These are phyloP conservation scores for Drosophila willistoni DNA, from an alignment of 1,140 invertebrate species.

Conservation along the genomic window DNA sequence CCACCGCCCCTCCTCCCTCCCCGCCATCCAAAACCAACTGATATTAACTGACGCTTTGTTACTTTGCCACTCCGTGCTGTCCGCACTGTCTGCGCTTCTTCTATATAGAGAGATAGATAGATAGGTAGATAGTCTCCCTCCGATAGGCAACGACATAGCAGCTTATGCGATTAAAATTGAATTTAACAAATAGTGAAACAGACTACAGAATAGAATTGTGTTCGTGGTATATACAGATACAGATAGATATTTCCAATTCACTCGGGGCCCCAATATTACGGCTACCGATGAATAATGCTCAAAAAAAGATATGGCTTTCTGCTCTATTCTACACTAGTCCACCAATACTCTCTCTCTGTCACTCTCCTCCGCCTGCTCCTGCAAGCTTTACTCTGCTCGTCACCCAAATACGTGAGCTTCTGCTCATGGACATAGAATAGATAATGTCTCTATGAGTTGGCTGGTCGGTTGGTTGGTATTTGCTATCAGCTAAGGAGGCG, in stretches of 20 bases:
- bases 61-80: too few species aligned
- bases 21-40: conserved; percentile 20
- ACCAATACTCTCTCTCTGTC: conserved; percentile 16
- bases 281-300: conserved; percentile 47
- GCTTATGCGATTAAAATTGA: conserved; percentile 81
- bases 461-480: neutral
- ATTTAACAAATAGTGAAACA: conserved; percentile 59
- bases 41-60: conserved; percentile 56
- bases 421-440: conserved; percentile 36
- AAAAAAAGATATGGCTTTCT: conserved; percentile 56
- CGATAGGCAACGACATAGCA: conserved; percentile 66
- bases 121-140: conserved; percentile 67
- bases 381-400: neutral
- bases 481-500: conserved; percentile 79
- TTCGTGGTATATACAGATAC: neutral
- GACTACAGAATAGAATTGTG: conserved; percentile 56
- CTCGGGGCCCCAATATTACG: conserved; percentile 3
- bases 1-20: too few species aligned
- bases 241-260: conserved; percentile 25
- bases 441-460: conserved; percentile 55
- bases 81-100: too few species aligned
- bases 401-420: conserved; percentile 16
- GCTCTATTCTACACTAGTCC: neutral
- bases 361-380: neutral
- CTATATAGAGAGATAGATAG: conserved; percentile 30